phyloP scores from a whole-genome alignment of 2,113 vertebrate species.

The Pseudopodoces humilis region DNA sequence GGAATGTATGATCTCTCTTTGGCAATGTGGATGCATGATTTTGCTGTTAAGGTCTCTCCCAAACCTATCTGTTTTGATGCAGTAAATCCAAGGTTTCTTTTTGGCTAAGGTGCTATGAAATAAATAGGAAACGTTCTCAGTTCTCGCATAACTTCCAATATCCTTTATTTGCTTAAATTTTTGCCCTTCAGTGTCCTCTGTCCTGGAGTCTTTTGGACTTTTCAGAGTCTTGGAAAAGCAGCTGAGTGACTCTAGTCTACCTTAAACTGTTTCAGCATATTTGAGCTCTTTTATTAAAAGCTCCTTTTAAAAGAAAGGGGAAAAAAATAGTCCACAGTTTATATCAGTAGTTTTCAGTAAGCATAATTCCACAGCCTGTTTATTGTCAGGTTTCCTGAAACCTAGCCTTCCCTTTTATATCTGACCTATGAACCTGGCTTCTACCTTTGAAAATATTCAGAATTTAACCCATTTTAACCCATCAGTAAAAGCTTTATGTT shows the following conservation, averaged over 20 bases:
- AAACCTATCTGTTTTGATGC: neutral
- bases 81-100: neutral
- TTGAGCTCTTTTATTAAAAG: neutral
- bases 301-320: neutral
- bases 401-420: neutral
- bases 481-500: neutral
- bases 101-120: neutral
- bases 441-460: neutral
- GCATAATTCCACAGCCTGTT: neutral
- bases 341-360: neutral
- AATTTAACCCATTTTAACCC: neutral
- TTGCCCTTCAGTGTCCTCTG: neutral
- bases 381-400: neutral
- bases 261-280: neutral
- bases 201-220: neutral
- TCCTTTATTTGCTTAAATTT: neutral
- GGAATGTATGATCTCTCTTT: neutral
- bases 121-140: neutral
- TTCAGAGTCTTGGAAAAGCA: neutral
- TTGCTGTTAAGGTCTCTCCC: neutral
- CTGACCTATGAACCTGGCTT: neutral
- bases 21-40: neutral
- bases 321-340: neutral
- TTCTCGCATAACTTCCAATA: neutral
- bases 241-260: neutral